Conservation (phyloP, 2,797 vertebrate species). For the Chelonia mydas region DNA sequence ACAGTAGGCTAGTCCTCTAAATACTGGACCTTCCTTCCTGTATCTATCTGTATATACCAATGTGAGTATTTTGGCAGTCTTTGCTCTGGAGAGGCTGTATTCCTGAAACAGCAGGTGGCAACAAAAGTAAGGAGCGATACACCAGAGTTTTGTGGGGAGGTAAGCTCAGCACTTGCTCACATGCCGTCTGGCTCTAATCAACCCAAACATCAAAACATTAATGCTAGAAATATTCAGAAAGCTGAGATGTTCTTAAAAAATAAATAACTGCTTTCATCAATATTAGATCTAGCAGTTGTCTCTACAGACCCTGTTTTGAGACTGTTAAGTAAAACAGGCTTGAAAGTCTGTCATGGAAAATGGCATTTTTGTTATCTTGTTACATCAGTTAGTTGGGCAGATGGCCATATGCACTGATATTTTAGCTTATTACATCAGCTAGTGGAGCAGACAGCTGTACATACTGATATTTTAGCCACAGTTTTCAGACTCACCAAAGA, state of each 20-base stretch:
- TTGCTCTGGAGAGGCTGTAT: not conserved
- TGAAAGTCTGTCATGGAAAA: conserved; percentile 39
- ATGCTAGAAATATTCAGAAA: not conserved
- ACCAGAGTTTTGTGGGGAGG: not conserved
- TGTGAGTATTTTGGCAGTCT: not conserved
- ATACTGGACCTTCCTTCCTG: conserved; percentile 3
- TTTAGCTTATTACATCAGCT: not conserved
- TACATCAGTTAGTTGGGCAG: conserved; percentile 10
- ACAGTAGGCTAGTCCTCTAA: conserved; percentile 11
- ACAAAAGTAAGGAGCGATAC: not conserved
- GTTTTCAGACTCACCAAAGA: not conserved
- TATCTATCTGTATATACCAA: not conserved
- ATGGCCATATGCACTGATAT: not conserved
- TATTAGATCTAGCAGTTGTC: conserved; percentile 30
- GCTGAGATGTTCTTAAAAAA: not conserved
- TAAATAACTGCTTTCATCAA: conserved; percentile 44
- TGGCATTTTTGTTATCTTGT: not conserved
- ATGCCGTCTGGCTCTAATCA: not conserved
- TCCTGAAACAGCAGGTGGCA: not conserved
- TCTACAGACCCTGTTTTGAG: not conserved
- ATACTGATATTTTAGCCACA: not conserved
- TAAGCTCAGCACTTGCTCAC: not conserved
- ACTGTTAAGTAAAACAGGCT: conserved; percentile 25
- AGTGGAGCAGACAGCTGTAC: conserved; percentile 3
- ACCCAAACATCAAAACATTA: not conserved